Percentiles rank a stretch among this genome's conserved stretches.
phyloP scores from a whole-genome alignment of 2,888 invertebrate genomes.

The Acrobasis suavella region DNA sequence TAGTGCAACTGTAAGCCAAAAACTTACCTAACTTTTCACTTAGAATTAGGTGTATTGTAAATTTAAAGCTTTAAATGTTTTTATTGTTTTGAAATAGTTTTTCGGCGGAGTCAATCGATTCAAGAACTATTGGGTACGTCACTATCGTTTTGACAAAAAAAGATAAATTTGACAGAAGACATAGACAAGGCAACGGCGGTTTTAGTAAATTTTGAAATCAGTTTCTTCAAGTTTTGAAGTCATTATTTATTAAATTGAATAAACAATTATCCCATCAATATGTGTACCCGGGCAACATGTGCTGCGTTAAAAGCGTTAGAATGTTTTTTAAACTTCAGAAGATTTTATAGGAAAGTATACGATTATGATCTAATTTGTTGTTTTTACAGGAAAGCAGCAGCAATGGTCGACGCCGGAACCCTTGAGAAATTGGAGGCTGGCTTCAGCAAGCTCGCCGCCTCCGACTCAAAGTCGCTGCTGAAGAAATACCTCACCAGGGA shows the following conservation, averaged over 20 bases:
- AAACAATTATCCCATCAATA: constrained; percentile 38
- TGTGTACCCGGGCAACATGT: constrained; percentile 78
- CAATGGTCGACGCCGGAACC: constrained; percentile 96
- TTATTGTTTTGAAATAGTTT: constrained; percentile 39
- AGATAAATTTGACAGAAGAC: constrained; percentile 21
- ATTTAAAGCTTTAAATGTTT: not conserved
- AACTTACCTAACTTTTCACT: no score
- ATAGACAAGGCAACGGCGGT: constrained; percentile 27
- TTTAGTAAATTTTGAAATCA: constrained; percentile 29
- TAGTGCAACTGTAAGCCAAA: not conserved
- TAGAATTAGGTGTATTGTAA: not conserved
- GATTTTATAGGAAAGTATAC: constrained; percentile 4
- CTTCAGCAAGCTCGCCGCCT: constrained; percentile 92
- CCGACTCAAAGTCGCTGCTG: constrained; percentile 97
- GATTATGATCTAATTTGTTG: constrained; percentile 27
- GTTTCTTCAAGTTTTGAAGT: constrained; percentile 22
- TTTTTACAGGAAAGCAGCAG: constrained; percentile 86
- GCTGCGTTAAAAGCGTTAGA: constrained; percentile 77
- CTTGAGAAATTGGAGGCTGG: constrained; percentile 96
- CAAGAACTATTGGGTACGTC: constrained; percentile 54
- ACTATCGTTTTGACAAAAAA: constrained; percentile 52
- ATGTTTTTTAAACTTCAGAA: constrained; percentile 29
- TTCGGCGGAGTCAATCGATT: constrained; percentile 46
- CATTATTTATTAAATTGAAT: constrained; percentile 26
- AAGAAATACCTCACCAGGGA: constrained; percentile 97